Conservation (phyloP, 2,113 vertebrate genomes). For the Dolichallabes microphthalmus region DNA sequence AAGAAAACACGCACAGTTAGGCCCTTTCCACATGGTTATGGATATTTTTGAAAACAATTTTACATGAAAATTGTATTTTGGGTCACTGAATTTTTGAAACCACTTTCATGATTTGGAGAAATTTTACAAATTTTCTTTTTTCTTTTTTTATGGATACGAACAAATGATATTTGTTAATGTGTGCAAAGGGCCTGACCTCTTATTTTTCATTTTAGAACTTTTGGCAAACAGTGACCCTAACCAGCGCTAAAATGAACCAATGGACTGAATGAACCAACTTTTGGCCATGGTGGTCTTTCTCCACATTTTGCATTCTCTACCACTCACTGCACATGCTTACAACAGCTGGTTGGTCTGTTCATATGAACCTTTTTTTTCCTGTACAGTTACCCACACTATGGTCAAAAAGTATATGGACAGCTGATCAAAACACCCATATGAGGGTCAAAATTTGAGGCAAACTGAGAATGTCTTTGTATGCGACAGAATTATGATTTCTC, state of each 20-base stretch:
- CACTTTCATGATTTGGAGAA: neutral
- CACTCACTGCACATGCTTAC: neutral
- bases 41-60: neutral
- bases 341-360: neutral
- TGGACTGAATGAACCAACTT: neutral
- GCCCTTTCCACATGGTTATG: neutral
- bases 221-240: neutral
- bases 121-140: neutral
- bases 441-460: neutral
- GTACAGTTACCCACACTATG: neutral
- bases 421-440: neutral
- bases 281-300: neutral
- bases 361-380: neutral
- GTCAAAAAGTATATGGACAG: neutral
- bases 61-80: neutral
- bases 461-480: neutral
- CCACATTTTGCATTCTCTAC: neutral
- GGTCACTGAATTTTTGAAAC: neutral
- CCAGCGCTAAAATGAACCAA: neutral
- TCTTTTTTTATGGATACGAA: neutral
- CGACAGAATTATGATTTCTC: neutral
- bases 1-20: conserved; percentile 5
- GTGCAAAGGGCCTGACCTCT: neutral
- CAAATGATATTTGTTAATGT: neutral
- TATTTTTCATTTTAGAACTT: neutral